Conservation (phyloP, 2,888 invertebrate species). For the Tetropium fuscum region DNA sequence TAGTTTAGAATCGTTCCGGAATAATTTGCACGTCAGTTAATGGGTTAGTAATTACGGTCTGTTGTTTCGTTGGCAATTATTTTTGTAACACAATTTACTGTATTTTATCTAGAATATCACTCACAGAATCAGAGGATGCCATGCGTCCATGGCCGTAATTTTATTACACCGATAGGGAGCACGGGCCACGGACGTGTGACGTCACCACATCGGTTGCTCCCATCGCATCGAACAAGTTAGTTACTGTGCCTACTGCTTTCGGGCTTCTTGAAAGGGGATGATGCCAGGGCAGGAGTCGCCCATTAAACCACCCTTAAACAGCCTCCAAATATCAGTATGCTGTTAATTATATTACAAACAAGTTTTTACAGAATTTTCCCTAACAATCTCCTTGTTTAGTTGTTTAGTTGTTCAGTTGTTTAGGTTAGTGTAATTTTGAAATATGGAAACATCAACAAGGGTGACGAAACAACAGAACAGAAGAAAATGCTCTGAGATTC, state of each 20-base stretch:
- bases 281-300: constrained; percentile 10
- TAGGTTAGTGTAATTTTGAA: no score
- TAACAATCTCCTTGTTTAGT: no score
- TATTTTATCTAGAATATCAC: constrained; percentile 20
- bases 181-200: constrained; percentile 11
- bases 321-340: no score
- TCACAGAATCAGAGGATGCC: constrained; percentile 5
- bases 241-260: not conserved
- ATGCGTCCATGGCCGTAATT: constrained; percentile 22
- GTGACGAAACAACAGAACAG: no score
- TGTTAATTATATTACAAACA: no score
- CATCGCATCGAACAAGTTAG: constrained; percentile 8
- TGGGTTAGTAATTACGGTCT: constrained; percentile 3
- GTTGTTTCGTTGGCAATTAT: constrained; percentile 15
- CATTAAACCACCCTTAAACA: not conserved
- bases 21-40: constrained; percentile 3
- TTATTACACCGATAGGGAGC: constrained; percentile 14
- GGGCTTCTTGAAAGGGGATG: constrained; percentile 22
- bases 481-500: no score
- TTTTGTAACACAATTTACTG: constrained; percentile 7
- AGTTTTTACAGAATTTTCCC: no score
- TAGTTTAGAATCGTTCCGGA: not conserved
- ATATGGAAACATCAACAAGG: no score
- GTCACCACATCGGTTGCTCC: constrained; percentile 16
- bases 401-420: no score